phyloP scores from a whole-genome alignment of 2,797 vertebrate genomes.

The Gallirallus australis region DNA sequence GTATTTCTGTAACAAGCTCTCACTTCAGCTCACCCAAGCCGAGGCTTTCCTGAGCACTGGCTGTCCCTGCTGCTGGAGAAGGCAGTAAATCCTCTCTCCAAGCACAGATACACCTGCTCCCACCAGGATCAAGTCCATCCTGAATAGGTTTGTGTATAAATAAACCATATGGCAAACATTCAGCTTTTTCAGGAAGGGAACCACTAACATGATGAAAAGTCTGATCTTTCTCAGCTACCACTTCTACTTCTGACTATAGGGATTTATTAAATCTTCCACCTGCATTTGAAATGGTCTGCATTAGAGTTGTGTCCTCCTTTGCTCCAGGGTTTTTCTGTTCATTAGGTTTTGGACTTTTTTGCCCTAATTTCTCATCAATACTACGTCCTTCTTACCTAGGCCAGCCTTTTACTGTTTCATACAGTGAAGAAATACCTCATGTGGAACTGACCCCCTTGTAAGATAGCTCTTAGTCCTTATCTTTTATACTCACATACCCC shows the following conservation, averaged over 20 bases:
- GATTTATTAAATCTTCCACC: background rate
- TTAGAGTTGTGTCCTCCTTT: background rate
- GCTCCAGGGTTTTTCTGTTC: background rate
- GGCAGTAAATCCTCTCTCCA: too few species aligned
- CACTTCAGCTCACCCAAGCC: too few species aligned
- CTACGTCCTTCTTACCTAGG: background rate
- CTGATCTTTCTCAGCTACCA: background rate
- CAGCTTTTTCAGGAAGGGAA: background rate
- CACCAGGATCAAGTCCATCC: too few species aligned
- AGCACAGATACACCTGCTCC: too few species aligned
- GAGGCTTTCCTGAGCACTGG: too few species aligned
- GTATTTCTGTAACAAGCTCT: too few species aligned
- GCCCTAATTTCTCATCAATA: background rate
- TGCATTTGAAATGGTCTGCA: background rate
- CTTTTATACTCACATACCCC: background rate
- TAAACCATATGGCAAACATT: background rate
- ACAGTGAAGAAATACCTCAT: background rate
- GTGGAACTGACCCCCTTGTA: background rate
- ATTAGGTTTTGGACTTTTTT: rapidly evolving
- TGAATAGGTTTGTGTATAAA: background rate
- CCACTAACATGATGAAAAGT: background rate
- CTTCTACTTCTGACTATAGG: background rate
- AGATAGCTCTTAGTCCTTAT: background rate
- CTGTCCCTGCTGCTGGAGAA: too few species aligned
- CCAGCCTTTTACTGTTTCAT: background rate